phyloP scores from a whole-genome alignment of 2,113 vertebrate genomes.

The Odocoileus hemionus region DNA sequence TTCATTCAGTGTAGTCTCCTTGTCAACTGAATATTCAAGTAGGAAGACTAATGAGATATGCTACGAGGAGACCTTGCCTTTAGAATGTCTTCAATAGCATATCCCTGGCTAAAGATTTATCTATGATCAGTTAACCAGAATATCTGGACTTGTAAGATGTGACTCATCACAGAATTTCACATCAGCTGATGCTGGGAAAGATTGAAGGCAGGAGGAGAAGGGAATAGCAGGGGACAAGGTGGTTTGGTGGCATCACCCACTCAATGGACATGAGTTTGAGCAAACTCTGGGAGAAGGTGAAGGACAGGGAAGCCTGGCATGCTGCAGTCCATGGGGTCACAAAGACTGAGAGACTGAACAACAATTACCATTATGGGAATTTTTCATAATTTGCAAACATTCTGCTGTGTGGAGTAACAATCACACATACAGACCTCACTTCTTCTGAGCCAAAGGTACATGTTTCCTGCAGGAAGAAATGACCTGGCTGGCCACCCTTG shows the following conservation, averaged over 20 bases:
- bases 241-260: not conserved
- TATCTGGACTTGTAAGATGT: not conserved
- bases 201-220: not conserved
- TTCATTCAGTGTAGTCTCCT: not conserved
- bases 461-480: not conserved
- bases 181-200: not conserved
- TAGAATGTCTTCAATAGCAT: not conserved
- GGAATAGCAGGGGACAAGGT: not conserved
- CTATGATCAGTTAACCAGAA: not conserved
- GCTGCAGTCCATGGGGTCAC: not conserved
- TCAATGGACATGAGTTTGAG: not conserved
- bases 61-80: not conserved
- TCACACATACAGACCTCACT: not conserved
- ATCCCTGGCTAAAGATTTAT: not conserved
- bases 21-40: not conserved
- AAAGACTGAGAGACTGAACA: not conserved
- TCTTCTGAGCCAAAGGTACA: not conserved
- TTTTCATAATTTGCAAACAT: not conserved
- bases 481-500: not conserved
- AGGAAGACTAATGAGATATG: not conserved
- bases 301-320: not conserved
- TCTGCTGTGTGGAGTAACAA: not conserved
- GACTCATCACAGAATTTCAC: not conserved
- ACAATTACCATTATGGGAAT: not conserved
- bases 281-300: not conserved